Percentiles rank a stretch among this genome's conserved stretches.
Evolutionary conservation across 2,797 vertebrate genomes (phyloP).

Genomic region (Intellagama lesueurii): DNA sequence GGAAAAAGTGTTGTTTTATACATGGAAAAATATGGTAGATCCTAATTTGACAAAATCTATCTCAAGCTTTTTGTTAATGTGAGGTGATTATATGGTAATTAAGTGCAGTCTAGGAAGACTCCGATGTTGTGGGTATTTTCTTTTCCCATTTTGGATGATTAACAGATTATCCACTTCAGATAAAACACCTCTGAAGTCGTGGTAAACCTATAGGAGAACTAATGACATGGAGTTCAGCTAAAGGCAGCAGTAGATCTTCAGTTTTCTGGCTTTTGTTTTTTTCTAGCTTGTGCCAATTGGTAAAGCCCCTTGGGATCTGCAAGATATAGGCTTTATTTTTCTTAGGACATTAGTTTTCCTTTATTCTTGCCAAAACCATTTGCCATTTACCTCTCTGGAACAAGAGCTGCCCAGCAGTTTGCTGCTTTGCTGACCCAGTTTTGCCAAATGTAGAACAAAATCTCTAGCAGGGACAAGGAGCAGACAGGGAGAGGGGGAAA

Average conservation of each 20-base stretch:
- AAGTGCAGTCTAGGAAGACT: not conserved
- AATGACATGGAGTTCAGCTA: not conserved
- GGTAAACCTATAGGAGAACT: too few relatives aligned
- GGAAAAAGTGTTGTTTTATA: too few relatives aligned
- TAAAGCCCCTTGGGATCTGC: not conserved
- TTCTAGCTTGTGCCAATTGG: not conserved
- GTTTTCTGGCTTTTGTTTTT: not conserved
- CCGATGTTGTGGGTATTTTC: not conserved
- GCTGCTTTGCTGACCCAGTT: constrained; percentile 18
- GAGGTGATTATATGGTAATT: not conserved
- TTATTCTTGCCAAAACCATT: not conserved
- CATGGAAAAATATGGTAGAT: too few relatives aligned
- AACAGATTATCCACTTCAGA: too few relatives aligned
- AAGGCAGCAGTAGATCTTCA: not conserved
- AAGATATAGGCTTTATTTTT: not conserved
- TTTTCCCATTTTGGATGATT: too few relatives aligned
- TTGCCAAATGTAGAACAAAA: constrained; percentile 20
- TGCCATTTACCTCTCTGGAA: not conserved
- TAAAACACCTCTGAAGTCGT: too few relatives aligned
- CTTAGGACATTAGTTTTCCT: not conserved
- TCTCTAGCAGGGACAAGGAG: not conserved
- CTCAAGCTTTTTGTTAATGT: not conserved
- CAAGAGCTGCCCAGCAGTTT: not conserved
- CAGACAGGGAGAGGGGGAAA: not conserved
- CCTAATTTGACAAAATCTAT: not conserved